Percentiles rank a stretch among this genome's conserved stretches.
Conservation (phyloP, 2,888 invertebrate species). For the Anoncus sp. region DNA sequence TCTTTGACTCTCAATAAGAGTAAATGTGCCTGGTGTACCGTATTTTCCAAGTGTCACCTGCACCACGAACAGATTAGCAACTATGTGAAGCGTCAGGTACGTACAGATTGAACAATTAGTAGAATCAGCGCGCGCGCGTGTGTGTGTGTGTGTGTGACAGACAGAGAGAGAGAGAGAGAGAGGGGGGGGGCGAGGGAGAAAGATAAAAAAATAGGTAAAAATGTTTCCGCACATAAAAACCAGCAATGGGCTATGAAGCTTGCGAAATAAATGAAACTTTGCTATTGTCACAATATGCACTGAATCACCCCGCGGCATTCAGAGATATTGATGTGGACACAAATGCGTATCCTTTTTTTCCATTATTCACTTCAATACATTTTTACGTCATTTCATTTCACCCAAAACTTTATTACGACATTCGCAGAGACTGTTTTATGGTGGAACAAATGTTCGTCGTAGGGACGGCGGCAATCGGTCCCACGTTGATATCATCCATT, state of each 20-base stretch:
- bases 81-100: conserved; percentile 34
- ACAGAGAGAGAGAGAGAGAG: neutral
- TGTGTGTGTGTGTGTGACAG: neutral
- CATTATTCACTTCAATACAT: conserved; percentile 4
- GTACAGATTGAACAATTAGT: conserved; percentile 30
- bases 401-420: conserved; percentile 43
- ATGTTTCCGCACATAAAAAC: conserved; percentile 23
- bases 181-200: neutral
- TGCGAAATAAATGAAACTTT: conserved; percentile 15
- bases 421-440: conserved; percentile 43
- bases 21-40: neutral
- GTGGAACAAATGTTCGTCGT: conserved; percentile 23
- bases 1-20: neutral
- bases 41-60: conserved; percentile 26
- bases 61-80: conserved; percentile 34
- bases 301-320: neutral
- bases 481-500: too few species aligned
- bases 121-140: neutral
- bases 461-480: conserved; percentile 38
- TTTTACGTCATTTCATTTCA: conserved; percentile 33
- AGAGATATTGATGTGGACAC: conserved; percentile 3
- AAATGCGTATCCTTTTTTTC: conserved; percentile 16
- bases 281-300: conserved; percentile 4
- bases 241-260: neutral
- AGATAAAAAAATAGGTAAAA: neutral